These are phyloP conservation scores for Salminus brasiliensis DNA, from an alignment of 2,113 vertebrate species.

Conservation along the genomic window DNA sequence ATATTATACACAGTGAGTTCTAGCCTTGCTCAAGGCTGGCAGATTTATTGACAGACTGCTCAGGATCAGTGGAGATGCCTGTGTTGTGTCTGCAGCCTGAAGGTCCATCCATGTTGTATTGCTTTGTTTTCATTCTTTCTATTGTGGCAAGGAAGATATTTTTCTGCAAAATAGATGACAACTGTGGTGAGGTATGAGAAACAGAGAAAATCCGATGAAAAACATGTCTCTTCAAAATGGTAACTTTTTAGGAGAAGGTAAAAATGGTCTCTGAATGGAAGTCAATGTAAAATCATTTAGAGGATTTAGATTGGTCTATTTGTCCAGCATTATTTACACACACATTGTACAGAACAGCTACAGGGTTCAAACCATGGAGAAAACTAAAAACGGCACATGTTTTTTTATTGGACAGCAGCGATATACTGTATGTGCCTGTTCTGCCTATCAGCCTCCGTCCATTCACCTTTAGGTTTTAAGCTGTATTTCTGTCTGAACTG, in stretches of 20 bases:
- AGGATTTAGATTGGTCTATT: too few species aligned
- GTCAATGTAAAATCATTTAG: too few species aligned
- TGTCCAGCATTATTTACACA: too few species aligned
- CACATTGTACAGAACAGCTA: too few species aligned
- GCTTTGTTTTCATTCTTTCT: constrained; percentile 3
- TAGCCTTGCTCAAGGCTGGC: not conserved
- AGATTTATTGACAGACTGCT: not conserved
- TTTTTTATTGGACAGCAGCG: too few species aligned
- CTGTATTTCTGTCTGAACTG: too few species aligned
- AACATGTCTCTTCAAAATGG: too few species aligned
- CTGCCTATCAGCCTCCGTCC: too few species aligned
- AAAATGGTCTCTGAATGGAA: not conserved
- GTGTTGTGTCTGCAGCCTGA: constrained; percentile 3
- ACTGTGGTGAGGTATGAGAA: not conserved
- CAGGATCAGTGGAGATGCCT: not conserved
- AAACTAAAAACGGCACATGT: too few species aligned
- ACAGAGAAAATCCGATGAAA: not conserved
- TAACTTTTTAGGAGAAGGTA: not conserved
- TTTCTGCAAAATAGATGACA: not conserved
- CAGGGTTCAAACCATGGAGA: too few species aligned
- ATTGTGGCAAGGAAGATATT: not conserved
- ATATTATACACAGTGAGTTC: not conserved
- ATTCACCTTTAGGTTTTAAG: too few species aligned
- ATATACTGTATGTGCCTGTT: too few species aligned
- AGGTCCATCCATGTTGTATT: constrained; percentile 23